These are phyloP conservation scores for Trisateles emortualis DNA, from an alignment of 2,888 invertebrate species.

Conservation along the genomic window DNA sequence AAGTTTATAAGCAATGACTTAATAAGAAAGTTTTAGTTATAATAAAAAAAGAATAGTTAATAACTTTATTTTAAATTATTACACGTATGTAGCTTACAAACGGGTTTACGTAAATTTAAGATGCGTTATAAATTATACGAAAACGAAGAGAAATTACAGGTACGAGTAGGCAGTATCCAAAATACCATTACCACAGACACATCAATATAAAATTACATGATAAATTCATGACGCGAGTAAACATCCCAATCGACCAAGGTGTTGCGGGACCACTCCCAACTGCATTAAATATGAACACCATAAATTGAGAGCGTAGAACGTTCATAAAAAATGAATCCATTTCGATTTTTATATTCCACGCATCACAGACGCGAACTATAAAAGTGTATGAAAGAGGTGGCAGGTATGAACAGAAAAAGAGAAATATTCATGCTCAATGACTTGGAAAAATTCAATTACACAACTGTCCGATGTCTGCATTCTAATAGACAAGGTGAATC, in stretches of 20 bases:
- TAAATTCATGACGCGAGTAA: slow-evolving; percentile 23
- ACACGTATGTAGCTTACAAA: not conserved
- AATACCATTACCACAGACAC: slow-evolving; percentile 3
- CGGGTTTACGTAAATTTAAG: not conserved
- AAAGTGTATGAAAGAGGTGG: slow-evolving; percentile 46
- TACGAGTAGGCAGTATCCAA: not conserved
- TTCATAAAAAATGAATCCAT: slow-evolving; percentile 48
- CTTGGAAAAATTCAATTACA: slow-evolving; percentile 75
- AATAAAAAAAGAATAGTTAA: too few species aligned
- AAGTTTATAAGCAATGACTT: too few species aligned
- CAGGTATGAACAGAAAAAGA: slow-evolving; percentile 30
- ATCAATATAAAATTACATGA: slow-evolving; percentile 30
- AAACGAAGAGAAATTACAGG: slow-evolving; percentile 2
- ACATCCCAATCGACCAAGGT: slow-evolving; percentile 38
- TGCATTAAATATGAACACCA: slow-evolving; percentile 50
- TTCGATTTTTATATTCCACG: slow-evolving; percentile 49
- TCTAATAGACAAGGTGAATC: slow-evolving; percentile 60
- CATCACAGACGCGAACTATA: slow-evolving; percentile 49
- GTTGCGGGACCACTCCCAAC: slow-evolving; percentile 40
- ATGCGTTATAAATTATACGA: not conserved
- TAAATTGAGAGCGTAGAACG: slow-evolving; percentile 45
- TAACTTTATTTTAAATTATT: not conserved
- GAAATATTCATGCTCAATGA: slow-evolving; percentile 58
- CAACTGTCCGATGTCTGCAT: slow-evolving; percentile 63
- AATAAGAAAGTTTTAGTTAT: too few species aligned